These are phyloP conservation scores for Craseonycteris thonglongyai DNA, from an alignment of 2,113 vertebrate genomes.

Conservation along the genomic window DNA sequence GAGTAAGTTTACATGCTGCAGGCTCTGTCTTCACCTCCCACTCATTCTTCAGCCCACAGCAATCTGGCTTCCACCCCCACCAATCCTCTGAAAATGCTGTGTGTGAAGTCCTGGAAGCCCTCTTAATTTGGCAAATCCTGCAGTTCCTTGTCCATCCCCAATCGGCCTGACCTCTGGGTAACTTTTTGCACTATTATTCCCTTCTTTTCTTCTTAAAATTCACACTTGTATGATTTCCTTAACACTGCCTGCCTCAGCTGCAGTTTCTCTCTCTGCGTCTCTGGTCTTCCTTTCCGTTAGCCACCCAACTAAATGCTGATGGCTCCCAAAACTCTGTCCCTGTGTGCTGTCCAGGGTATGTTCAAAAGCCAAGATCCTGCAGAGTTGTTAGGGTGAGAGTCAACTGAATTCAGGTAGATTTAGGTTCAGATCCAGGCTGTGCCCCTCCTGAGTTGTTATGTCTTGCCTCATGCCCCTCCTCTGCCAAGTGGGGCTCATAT, in stretches of 20 bases:
- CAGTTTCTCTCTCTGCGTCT: neutral
- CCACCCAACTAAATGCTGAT: neutral
- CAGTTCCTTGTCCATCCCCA: neutral
- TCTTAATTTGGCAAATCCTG: neutral
- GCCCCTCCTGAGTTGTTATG: neutral
- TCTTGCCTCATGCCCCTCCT: neutral
- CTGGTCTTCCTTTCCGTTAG: neutral
- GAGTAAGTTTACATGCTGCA: slow-evolving; percentile 41
- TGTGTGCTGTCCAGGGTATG: neutral
- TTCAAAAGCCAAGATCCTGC: neutral
- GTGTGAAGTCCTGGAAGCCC: neutral
- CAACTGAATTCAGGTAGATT: neutral
- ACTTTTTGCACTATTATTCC: neutral
- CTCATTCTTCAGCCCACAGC: slow-evolving; percentile 71
- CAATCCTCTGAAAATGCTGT: neutral
- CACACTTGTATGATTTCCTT: neutral
- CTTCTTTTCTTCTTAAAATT: neutral
- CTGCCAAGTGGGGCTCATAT: neutral
- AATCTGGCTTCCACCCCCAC: slow-evolving; percentile 25
- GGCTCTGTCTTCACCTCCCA: slow-evolving; percentile 50
- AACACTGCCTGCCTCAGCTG: neutral
- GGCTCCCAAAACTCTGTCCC: neutral
- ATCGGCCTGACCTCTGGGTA: neutral
- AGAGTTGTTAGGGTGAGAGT: neutral
- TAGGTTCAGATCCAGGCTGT: neutral